Evolutionary conservation across 2,797 vertebrate species (phyloP).

Genomic region (Syngnathus acus): DNA sequence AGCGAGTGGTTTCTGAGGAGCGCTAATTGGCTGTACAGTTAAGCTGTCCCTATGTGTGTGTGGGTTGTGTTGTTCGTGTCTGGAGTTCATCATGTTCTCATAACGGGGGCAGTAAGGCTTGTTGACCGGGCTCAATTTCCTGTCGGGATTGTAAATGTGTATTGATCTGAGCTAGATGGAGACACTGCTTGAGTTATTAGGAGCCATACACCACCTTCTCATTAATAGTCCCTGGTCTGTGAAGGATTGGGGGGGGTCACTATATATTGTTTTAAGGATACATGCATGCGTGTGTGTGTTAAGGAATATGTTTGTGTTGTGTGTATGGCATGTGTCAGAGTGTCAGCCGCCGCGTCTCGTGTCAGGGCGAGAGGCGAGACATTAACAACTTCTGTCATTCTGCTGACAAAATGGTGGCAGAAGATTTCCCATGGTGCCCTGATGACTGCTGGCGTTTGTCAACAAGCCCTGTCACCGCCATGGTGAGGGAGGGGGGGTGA

Average conservation of each 20-base stretch:
- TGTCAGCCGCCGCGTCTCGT: conserved; percentile 95
- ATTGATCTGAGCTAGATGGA: conserved; percentile 52
- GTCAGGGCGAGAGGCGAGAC: conserved; percentile 98
- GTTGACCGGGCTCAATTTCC: conserved; percentile 57
- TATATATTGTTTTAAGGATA: conserved; percentile 32
- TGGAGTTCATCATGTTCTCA: conserved; percentile 67
- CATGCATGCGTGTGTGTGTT: conserved; percentile 26
- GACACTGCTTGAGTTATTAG: conserved; percentile 51
- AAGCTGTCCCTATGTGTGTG: conserved; percentile 37
- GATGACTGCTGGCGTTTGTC: conserved; percentile 99
- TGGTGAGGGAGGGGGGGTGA: conserved; percentile 84
- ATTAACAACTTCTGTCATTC: conserved; percentile 99
- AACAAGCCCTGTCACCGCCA: conserved; percentile 98
- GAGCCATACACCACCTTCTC: conserved; percentile 48
- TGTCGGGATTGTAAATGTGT: conserved; percentile 69
- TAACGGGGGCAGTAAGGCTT: conserved; percentile 66
- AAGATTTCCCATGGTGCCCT: conserved; percentile 98
- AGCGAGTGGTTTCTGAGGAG: conserved; percentile 64
- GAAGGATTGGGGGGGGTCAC: conserved; percentile 48
- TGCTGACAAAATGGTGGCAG: conserved; percentile 99
- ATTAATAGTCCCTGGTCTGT: conserved; percentile 56
- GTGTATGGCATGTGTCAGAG: conserved; percentile 75
- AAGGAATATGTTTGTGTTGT: conserved; percentile 45
- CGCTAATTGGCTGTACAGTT: conserved; percentile 68
- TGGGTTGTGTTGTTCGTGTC: conserved; percentile 26